These are phyloP conservation scores for Ginglymostoma cirratum DNA, from an alignment of 2,113 vertebrate genomes.

Conservation along the genomic window DNA sequence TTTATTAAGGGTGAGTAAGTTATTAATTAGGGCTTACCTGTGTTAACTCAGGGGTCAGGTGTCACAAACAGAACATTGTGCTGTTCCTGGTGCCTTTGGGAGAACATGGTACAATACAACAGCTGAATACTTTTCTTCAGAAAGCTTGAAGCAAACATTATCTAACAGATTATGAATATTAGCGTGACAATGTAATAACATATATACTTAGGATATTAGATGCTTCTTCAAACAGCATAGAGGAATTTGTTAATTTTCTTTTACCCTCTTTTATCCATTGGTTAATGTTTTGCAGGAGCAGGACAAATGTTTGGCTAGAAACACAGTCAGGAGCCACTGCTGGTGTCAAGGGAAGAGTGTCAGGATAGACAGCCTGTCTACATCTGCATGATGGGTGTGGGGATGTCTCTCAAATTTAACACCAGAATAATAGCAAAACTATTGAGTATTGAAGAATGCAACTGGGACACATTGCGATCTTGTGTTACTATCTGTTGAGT, in stretches of 20 bases:
- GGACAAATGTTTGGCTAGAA: conserved; percentile 31
- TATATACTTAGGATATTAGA: neutral
- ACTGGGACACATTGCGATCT: conserved; percentile 46
- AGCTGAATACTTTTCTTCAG: neutral
- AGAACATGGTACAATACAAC: neutral
- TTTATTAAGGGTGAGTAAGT: conserved; percentile 2
- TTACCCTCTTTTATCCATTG: neutral
- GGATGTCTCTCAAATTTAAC: conserved; percentile 45
- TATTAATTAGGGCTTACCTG: conserved; percentile 31
- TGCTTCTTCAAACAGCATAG: neutral
- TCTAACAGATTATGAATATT: neutral
- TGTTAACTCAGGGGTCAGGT: neutral
- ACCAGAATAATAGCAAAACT: conserved; percentile 52
- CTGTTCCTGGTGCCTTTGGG: neutral
- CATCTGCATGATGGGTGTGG: conserved; percentile 38
- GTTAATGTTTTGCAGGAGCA: neutral
- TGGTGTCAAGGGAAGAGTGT: conserved; percentile 13
- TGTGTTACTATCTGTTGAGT: conserved; percentile 51
- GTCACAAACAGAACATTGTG: neutral
- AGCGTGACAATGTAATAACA: conserved; percentile 4
- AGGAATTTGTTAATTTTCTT: neutral
- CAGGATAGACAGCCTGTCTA: conserved; percentile 44
- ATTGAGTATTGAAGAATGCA: conserved; percentile 44
- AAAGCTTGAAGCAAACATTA: neutral
- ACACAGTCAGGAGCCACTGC: conserved; percentile 35